Evolutionary conservation across 2,888 invertebrate genomes (phyloP), one percentile per base, ranked within the genome.

Genomic region (Pterostichus madidus): DNA sequence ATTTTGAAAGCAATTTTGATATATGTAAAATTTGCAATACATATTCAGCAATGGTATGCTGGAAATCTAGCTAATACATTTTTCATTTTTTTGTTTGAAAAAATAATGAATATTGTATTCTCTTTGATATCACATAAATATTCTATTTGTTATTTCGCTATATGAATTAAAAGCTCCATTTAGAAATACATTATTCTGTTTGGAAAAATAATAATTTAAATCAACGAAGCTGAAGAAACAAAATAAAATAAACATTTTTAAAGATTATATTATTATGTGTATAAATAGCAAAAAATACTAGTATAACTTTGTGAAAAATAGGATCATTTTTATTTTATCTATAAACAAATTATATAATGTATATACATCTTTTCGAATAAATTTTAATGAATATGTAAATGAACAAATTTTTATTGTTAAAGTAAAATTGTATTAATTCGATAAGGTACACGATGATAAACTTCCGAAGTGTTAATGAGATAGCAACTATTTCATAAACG

Each of bases 381-480:
- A 24, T 24, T 24, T 24, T 24, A 24, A 24, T 2, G 1, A 24
- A 24, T 24, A 24, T 24, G 24, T 24, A 24, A 24, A 24, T 24
- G 3, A 24, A 24, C 2, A 2, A 24, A 24, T 24, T 24, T 24
- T 24, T 24, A 24, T 24, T 2, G 24, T 24, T 2, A 24, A 24
- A 24, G 24, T 24, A 24, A 24, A 24, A 24, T 24, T 24, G 24
- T 24, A 24, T 2, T 2, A 24, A 24, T 24, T 2, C 24, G 3
- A 24, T 24, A 24, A 24, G 2, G 24, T 24, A 61, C 49, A 61
- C 35, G 32, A 32, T 61, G 32, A 11, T 0, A 61, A 24, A 8
- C 61, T 32, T 32, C 61, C 31, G n/a, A 61, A 61, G 1, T 56
- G 61, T 61, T 35, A 61, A 32, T n/a, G 32, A 61, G 61, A 31